phyloP scores from a whole-genome alignment of 2,888 invertebrate genomes.

The Amphimallon solstitiale region DNA sequence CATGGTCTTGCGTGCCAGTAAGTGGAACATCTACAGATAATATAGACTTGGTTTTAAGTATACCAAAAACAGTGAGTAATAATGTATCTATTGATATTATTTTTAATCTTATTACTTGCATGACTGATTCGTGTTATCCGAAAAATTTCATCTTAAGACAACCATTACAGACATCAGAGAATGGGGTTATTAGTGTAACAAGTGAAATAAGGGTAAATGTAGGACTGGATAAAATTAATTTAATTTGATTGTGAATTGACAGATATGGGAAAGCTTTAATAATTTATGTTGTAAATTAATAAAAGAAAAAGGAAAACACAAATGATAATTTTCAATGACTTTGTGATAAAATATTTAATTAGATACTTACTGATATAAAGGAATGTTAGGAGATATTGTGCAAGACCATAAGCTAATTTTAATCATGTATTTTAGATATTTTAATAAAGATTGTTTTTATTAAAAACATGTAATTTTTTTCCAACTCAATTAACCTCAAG shows the following conservation, averaged over 20 bases:
- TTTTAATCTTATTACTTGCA: constrained; percentile 59
- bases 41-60: constrained; percentile 56
- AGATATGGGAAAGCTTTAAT: too few relatives aligned
- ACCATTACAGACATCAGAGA: constrained; percentile 46
- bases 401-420: too few relatives aligned
- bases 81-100: constrained; percentile 51
- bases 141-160: constrained; percentile 56
- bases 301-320: too few relatives aligned
- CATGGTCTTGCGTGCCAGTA: constrained; percentile 58
- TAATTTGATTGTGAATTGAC: constrained; percentile 20
- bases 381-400: too few relatives aligned
- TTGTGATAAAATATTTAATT: too few relatives aligned
- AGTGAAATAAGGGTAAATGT: constrained; percentile 41
- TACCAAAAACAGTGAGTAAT: constrained; percentile 45
- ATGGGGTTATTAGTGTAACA: constrained; percentile 39
- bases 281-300: constrained; percentile 12
- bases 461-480: too few relatives aligned
- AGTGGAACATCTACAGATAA: constrained; percentile 53
- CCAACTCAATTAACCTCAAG: too few relatives aligned
- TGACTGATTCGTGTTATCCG: constrained; percentile 56
- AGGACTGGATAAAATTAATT: constrained; percentile 40
- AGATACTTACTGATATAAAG: too few relatives aligned
- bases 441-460: too few relatives aligned
- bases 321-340: too few relatives aligned
- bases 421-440: too few relatives aligned